phyloP scores from a whole-genome alignment of 2,113 vertebrate genomes.

The Antechinus stuartii region DNA sequence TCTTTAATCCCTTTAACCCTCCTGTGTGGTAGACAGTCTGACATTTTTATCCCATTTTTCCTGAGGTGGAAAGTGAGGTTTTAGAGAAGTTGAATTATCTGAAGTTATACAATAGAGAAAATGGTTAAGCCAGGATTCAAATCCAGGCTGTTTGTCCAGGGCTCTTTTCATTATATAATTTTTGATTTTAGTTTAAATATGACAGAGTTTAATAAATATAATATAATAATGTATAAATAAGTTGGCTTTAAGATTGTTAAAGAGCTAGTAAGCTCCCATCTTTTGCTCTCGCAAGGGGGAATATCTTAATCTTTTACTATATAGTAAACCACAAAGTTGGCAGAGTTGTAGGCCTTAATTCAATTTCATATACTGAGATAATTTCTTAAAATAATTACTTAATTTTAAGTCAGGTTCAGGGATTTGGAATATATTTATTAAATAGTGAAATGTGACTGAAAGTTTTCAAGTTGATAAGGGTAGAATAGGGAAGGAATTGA shows the following conservation, averaged over 20 bases:
- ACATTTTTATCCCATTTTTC: background rate
- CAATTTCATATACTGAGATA: background rate
- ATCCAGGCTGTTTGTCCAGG: background rate
- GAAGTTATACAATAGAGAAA: background rate
- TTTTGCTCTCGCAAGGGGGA: background rate
- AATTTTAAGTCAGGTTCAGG: background rate
- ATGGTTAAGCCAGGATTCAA: background rate
- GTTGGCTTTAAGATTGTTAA: background rate
- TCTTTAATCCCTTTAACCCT: background rate
- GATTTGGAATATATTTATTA: background rate
- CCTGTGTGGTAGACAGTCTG: background rate
- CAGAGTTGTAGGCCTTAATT: background rate
- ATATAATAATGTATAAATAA: too few relatives aligned
- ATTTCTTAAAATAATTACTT: background rate
- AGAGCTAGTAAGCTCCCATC: background rate
- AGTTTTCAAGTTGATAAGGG: background rate
- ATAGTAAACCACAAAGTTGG: background rate
- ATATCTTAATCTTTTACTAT: background rate
- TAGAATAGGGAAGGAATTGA: background rate
- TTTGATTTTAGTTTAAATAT: background rate
- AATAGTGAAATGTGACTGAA: background rate
- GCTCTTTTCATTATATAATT: background rate
- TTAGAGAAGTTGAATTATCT: background rate
- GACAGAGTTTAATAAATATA: background rate
- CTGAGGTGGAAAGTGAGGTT: background rate